Conservation (phyloP, 2,888 invertebrate genomes). For the Anorthoa munda region DNA sequence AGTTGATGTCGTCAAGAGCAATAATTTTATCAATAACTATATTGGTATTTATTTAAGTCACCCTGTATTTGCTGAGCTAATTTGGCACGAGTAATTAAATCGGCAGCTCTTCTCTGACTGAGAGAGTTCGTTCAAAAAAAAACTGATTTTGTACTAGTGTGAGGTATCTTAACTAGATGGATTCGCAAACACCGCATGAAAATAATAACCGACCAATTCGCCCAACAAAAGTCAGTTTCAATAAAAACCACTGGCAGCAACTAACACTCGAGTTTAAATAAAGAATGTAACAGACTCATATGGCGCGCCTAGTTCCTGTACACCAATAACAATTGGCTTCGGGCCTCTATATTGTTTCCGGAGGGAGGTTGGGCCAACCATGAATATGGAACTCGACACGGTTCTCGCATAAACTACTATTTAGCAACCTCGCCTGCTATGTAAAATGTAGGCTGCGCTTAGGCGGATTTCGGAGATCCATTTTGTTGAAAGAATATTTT, state of each 20-base stretch:
- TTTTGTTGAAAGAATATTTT: constrained; percentile 46
- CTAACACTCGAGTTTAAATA: constrained; percentile 47
- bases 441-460: constrained; percentile 59
- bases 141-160: background rate
- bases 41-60: background rate
- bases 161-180: background rate
- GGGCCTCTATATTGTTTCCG: constrained; percentile 66
- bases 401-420: constrained; percentile 62
- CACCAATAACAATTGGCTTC: constrained; percentile 67
- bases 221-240: background rate
- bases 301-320: constrained; percentile 40
- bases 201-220: background rate
- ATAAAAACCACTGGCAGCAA: constrained; percentile 26
- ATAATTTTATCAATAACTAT: too few species aligned
- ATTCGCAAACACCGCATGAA: background rate
- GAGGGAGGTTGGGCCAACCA: constrained; percentile 50
- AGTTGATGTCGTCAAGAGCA: background rate
- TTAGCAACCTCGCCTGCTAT: constrained; percentile 54
- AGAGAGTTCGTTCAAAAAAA: background rate
- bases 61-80: background rate
- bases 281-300: constrained; percentile 49
- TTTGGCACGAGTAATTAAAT: background rate
- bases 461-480: constrained; percentile 42
- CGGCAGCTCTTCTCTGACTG: background rate
- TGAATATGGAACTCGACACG: constrained; percentile 63